Evolutionary conservation across 2,888 invertebrate species (phyloP), one percentile per base, ranked within the genome.

Genomic region (Asteroscopus sphinx): DNA sequence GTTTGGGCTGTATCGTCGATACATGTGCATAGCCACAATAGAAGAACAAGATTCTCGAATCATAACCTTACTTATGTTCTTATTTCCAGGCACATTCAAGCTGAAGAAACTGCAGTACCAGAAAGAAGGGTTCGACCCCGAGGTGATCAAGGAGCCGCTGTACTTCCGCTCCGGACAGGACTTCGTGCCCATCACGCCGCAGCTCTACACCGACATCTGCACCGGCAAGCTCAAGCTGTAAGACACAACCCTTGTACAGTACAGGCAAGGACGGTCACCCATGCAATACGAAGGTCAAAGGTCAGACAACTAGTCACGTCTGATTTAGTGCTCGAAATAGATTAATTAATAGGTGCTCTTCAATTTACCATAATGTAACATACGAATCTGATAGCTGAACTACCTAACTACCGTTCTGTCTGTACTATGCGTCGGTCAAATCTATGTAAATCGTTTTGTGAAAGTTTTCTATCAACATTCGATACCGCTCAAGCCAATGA

Each of bases 71-170:
- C 88, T 82, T 80, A 15, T 9, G 15, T 46, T 44, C n/a, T 1
- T 2, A 16, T 89, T 82, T 79, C 87, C 95, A 94, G 97, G 97
- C 41, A 99, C 99, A 0, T 99, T 97, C 88, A 99, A 99, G 92
- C 88, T 99, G 74, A 98, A 98, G 90, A 99, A 99, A 86, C 95
- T 96, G 3, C 97, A 97, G 74, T 95, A 99, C 63, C 97, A 98
- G 83, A 95, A 96, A 67, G 97, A 98, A 72, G 98, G 97, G 1
- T 99, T 97, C 86, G 95, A 99, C 83, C 95, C 97, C 2, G 93
- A 95, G 48, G 95, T 95, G 81, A 94, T 97, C 57, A 95, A 95
- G 71, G 98, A 98, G 82, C 95, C 95, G 35, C 85, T 99, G 35
- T 98, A 96, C 92, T 97, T 97, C 88, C 93, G 94, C 72, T 76